Evolutionary conservation across 2,888 invertebrate genomes (phyloP), one percentile per base, ranked within the genome.

Genomic region (Lacanobia oleracea): DNA sequence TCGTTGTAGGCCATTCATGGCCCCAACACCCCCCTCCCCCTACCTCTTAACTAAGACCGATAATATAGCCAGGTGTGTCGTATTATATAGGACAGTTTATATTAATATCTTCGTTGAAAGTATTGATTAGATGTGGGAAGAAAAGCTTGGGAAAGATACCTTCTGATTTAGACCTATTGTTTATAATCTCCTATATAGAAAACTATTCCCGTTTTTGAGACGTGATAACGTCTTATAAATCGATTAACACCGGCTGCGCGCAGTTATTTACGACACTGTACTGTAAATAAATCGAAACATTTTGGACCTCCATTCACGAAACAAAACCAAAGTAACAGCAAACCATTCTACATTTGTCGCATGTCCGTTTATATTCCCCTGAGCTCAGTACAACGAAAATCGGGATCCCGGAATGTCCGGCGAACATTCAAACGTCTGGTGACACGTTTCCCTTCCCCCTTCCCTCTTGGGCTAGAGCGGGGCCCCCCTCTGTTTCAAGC

Each of bases 1-100:
- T 72, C 56, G 73, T 69, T 60, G 79, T 69, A 51, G 72, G 75
- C 72, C 84, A 83, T 83, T 84, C 82, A 84, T 79, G 63, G 37
- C 59, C 63, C 57, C 53, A 40, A 14, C 59, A 48, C 72, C 53
- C 40, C 64, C 48, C 16, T n/a, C n/a, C 60, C 45, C 40, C 10
- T 23, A 50, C 10, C 45, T 5, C 37, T 23, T 33, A 27, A 37
- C 77, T 37, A 18, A 37, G 27, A 45, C 64, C 16, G 23, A 40
- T 84, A 81, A 66, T 50, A 79, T 67, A 62, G 62, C 84, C 60
- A 81, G 23, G 57, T 66, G 16, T 27, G 1, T 21, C 10, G 57
- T 12, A 33, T 16, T 53, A 66, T 33, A 56, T 62, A 5, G 51
- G 72, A 73, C 67, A 75, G 48, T 45, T 33, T 51, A 57, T 60